Evolutionary conservation across 1,140 invertebrate genomes (phyloP), one percentile per base, ranked within the genome.

Genomic region (Drosophila takahashii): DNA sequence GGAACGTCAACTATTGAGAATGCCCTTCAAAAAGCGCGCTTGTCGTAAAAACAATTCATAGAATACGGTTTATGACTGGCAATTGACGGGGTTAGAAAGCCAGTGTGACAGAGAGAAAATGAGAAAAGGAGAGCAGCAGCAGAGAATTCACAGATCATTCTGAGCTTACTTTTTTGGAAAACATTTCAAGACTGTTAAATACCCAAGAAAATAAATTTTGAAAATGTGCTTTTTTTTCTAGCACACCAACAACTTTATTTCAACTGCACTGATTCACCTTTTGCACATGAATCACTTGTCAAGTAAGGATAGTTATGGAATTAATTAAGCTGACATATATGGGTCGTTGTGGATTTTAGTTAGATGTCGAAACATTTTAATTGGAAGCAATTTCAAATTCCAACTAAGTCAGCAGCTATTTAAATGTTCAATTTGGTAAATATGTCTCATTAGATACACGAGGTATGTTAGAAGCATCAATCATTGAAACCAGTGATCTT

Each of bases 11-110:
- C 57, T 48, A 59, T 53, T 18, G 59, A 53, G 62, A 81, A 48
- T 64, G 81, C 81, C 81, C 78, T 85, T 85, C 81, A 87, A 75
- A 87, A 75, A 71, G 34, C 37, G 32, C 42, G 60, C 16, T 73
- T 73, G 34, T 56, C 34, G 47, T 62, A 78, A 79, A 70, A 53
- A 48, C 26, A 64, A 64, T 27, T 27, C 32, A 39, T 15, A 32
- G 64, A 69, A 47, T 15, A 29, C 41, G 11, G 13, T 70, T 54
- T 70, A 34, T 56, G 39, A 66, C 22, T 37, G 41, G 8, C 48
- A 37, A 67, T 34, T 70, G 34, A 11, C 7, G 54, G 57, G 44
- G 56, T 66, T 41, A 41, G 44, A 59, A 66, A 69, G 18, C 11
- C 44, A 66, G 32, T 45, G 32, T 62, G 15, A 32, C 41, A 59